phyloP scores from a whole-genome alignment of 2,113 vertebrate species.

The Sakesphorus luctuosus region DNA sequence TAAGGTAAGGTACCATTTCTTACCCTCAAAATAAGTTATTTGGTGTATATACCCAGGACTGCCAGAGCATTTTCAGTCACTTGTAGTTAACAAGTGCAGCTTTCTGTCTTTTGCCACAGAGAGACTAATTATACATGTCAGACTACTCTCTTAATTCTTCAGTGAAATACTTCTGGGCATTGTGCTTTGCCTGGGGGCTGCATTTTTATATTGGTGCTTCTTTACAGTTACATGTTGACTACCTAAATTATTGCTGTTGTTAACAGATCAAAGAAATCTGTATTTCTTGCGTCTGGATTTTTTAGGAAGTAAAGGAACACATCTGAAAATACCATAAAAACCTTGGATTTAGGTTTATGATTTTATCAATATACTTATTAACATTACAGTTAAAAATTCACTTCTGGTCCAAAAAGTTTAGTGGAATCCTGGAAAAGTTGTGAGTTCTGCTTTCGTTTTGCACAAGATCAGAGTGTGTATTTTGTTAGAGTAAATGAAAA shows the following conservation, averaged over 20 bases:
- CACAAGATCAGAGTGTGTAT: not conserved
- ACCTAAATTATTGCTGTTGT: not conserved
- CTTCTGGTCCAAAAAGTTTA: not conserved
- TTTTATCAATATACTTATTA: not conserved
- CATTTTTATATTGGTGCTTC: not conserved
- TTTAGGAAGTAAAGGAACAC: not conserved
- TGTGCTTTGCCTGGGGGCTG: not conserved
- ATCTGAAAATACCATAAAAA: not conserved
- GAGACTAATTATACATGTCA: not conserved
- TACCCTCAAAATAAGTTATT: not conserved
- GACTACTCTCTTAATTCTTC: not conserved
- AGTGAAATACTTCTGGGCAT: not conserved
- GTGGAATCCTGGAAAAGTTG: not conserved
- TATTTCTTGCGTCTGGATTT: not conserved
- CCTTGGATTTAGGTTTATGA: not conserved
- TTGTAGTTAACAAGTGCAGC: not conserved
- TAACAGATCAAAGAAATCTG: not conserved
- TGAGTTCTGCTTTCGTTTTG: not conserved
- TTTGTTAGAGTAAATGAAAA: not conserved
- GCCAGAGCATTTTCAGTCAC: not conserved
- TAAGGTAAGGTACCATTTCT: constrained; percentile 80
- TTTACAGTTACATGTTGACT: not conserved
- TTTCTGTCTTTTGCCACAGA: not conserved
- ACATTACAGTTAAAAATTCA: not conserved
- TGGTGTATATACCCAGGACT: not conserved